Evolutionary conservation across 2,888 invertebrate species (phyloP), one percentile per base, ranked within the genome.

Genomic region (Callyntrura guangdongensis): DNA sequence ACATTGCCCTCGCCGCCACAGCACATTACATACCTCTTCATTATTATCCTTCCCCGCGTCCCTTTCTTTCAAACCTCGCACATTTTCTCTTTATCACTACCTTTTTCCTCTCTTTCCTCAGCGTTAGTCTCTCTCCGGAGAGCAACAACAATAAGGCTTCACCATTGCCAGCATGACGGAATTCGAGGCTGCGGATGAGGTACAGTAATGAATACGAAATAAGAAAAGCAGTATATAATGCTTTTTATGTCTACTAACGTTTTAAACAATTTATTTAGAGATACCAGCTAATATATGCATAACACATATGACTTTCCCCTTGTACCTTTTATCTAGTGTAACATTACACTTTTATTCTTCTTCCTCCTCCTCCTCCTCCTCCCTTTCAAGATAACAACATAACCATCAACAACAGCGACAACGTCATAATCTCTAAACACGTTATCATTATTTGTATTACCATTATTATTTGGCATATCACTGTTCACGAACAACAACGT

Each of bases 181-280:
- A 49, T 89, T 89, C 59, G 89, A 89, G 59, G 27, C 89, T 61
- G 74, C 89, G 56, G 89, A 89, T 22, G 89, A 89, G 89, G 89
- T 89, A 84, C 61, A 64, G 27, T 53, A 56, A 72, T 85, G 85
- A 53, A 49, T 64, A 85, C 83, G 9, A 77, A 77, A 36, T 77
- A 74, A 49, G 17, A 11, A n/a, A 17, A 74, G 47, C 11, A 45
- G 45, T 17, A 64, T 74, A 74, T 74, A 74, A 17, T 61, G 17
- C n/a, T 61, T 82, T 61, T 56, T 20, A 47, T 64, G 20, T 22
- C 4, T 8, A 72, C 12, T 67, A 72, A 72, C 27, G 27, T 67
- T 27, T 67, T 67, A 67, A 67, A 17, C 11, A 67, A 27, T 22
- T 36, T 27, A 67, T 67, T 67, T 5, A 0, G 22, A 64, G 1